A percentile compares a stretch with the other conserved stretches of the same genome.
Conservation (phyloP, 2,113 vertebrate species). For the Mesocricetus auratus region DNA sequence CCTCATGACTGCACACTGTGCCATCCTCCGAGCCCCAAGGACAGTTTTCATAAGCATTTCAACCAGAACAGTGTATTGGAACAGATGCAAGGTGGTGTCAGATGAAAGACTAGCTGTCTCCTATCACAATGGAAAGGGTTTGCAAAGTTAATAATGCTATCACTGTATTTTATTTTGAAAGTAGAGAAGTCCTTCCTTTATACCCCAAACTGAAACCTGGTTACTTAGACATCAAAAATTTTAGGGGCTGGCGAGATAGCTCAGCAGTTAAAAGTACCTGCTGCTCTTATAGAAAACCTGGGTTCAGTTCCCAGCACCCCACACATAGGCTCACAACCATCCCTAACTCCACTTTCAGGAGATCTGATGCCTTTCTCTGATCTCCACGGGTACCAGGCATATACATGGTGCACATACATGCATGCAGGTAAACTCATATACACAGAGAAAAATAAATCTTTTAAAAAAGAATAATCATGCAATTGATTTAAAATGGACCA, state of each 20-base stretch:
- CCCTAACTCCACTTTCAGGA: too few relatives aligned
- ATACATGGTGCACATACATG: not conserved
- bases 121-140: not conserved
- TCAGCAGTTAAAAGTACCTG: not conserved
- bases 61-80: constrained; percentile 13
- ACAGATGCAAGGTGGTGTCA: constrained; percentile 22
- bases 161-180: not conserved
- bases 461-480: not conserved
- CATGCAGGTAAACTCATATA: not conserved
- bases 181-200: not conserved
- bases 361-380: not conserved
- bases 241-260: not conserved
- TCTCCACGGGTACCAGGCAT: not conserved
- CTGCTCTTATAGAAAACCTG: not conserved
- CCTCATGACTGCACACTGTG: not conserved
- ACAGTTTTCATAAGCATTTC: constrained; percentile 54
- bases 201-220: not conserved
- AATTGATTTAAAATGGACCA: not conserved
- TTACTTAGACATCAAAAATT: not conserved
- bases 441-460: not conserved
- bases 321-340: too few relatives aligned
- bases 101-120: constrained; percentile 2
- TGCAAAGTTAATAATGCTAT: not conserved
- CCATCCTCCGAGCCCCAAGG: not conserved
- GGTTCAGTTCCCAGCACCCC: too few relatives aligned